A percentile compares a stretch with the other conserved stretches of the same genome.
Conservation (phyloP, 2,797 vertebrate genomes). For the Coluber constrictor region DNA sequence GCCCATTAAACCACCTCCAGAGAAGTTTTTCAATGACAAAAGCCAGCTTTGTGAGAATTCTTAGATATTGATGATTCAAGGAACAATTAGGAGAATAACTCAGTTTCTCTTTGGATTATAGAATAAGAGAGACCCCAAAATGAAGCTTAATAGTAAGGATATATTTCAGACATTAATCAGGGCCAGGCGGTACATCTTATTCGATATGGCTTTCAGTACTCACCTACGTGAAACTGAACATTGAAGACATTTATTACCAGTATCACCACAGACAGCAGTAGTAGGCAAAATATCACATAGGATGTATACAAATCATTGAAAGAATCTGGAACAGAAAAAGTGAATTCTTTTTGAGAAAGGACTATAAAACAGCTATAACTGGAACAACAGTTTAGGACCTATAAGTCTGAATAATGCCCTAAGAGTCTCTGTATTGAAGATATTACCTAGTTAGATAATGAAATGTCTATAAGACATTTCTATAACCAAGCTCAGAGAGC, state of each 20-base stretch:
- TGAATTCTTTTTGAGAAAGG: neutral
- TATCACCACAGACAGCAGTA: constrained; percentile 82
- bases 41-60: neutral
- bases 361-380: neutral
- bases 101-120: neutral
- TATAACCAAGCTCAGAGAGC: neutral
- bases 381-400: neutral
- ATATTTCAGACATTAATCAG: neutral
- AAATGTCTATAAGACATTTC: neutral
- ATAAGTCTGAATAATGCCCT: neutral
- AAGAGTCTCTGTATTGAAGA: neutral
- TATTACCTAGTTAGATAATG: neutral
- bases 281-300: constrained; percentile 79
- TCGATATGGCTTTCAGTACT: constrained; percentile 39
- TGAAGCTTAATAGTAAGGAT: neutral
- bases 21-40: neutral
- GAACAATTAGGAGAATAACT: neutral
- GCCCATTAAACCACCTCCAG: neutral
- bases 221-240: constrained; percentile 88
- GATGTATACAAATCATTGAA: constrained; percentile 77
- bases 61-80: neutral
- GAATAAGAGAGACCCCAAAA: neutral
- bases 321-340: constrained; percentile 74
- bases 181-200: neutral
- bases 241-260: constrained; percentile 85